Evolutionary conservation across 2,113 vertebrate genomes (phyloP).

Genomic region (mouse (Mus musculus)): GRCm39 chr1:150484001-150484500

Average conservation of each 20-base stretch:
- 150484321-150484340: too few relatives aligned
- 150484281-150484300: too few relatives aligned
- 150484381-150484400: background rate
- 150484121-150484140: slow-evolving; percentile 21
- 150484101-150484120: background rate
- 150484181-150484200: slow-evolving; percentile 28
- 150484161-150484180: background rate
- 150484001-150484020: background rate
- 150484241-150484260: too few relatives aligned
- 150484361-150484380: background rate
- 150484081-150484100: background rate
- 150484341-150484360: too few relatives aligned
- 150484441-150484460: slow-evolving; percentile 1
- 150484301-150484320: too few relatives aligned
- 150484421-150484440: background rate
- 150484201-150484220: background rate
- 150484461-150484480: background rate
- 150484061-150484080: background rate
- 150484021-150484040: background rate
- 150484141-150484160: background rate
- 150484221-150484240: too few relatives aligned
- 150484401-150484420: slow-evolving; percentile 14
- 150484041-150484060: background rate
- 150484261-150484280: too few relatives aligned
- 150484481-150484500: background rate